Evolutionary conservation across 1,140 invertebrate species (phyloP).

Genomic region (Halesus radiatus): DNA sequence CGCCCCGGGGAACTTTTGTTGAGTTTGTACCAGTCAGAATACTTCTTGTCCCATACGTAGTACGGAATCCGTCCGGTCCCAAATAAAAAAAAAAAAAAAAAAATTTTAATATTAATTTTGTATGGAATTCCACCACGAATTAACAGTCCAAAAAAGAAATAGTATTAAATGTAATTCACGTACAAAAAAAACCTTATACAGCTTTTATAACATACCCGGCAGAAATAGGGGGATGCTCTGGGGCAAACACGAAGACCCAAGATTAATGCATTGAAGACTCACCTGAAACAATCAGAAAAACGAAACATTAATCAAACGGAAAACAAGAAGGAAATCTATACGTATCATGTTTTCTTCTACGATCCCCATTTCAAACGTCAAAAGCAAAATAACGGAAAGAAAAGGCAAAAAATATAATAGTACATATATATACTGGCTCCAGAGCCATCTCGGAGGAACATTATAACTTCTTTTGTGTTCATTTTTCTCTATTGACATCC

Average conservation of each 20-base stretch:
- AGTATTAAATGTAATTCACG: neutral
- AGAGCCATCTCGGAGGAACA: conserved; percentile 6
- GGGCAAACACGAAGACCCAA: neutral
- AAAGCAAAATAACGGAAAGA: conserved; percentile 5
- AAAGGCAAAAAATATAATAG: conserved; percentile 27
- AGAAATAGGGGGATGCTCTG: neutral
- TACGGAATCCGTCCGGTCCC: too few species aligned
- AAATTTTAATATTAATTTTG: too few species aligned
- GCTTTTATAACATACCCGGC: neutral
- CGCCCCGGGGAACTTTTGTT: too few species aligned
- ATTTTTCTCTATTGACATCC: conserved; percentile 44
- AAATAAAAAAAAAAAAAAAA: too few species aligned
- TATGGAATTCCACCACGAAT: too few species aligned
- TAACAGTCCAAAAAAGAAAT: too few species aligned
- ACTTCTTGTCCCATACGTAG: too few species aligned
- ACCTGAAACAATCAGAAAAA: conserved; percentile 33
- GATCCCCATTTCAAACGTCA: neutral
- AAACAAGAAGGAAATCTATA: neutral
- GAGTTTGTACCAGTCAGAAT: too few species aligned
- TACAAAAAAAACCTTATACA: neutral
- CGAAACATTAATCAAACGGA: conserved; percentile 32
- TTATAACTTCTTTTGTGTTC: conserved; percentile 35
- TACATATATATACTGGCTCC: conserved; percentile 15
- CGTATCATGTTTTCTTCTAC: neutral
- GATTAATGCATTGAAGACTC: neutral